These are phyloP conservation scores for Lagodon rhomboides DNA, from an alignment of 2,797 vertebrate genomes.

Conservation along the genomic window DNA sequence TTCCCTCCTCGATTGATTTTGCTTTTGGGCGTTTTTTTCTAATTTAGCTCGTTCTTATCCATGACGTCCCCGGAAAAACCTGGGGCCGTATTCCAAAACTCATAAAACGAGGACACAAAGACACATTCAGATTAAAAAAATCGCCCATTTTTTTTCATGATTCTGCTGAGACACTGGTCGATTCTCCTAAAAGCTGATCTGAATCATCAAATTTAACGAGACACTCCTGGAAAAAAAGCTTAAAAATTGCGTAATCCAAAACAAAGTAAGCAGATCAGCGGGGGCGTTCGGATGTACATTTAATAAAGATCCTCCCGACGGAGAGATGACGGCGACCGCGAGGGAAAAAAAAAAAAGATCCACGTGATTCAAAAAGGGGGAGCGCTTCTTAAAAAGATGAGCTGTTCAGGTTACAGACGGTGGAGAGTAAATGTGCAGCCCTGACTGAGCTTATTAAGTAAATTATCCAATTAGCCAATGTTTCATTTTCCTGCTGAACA, in stretches of 20 bases:
- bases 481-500: conserved; percentile 56
- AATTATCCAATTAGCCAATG: conserved; percentile 60
- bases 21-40: conserved; percentile 12
- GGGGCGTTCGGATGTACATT: conserved; percentile 27
- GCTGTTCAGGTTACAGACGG: conserved; percentile 41
- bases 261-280: conserved; percentile 33
- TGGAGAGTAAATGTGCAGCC: conserved; percentile 21
- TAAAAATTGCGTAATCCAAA: conserved; percentile 38
- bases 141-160: conserved; percentile 42
- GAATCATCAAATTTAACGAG: conserved; percentile 61
- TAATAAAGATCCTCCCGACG: conserved; percentile 45
- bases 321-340: conserved; percentile 36
- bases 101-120: conserved; percentile 20
- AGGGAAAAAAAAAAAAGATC: not conserved
- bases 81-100: conserved; percentile 14
- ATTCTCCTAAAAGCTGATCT: conserved; percentile 44
- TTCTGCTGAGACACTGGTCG: conserved; percentile 37
- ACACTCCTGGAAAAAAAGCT: conserved; percentile 29
- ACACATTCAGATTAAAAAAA: conserved; percentile 46
- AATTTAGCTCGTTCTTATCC: not conserved
- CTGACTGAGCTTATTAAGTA: conserved; percentile 56
- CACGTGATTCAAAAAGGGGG: conserved; percentile 16
- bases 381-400: conserved; percentile 36
- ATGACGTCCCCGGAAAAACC: not conserved
- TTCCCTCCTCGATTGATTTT: not conserved